Evolutionary conservation across 2,888 invertebrate species (phyloP), one percentile per base, ranked within the genome.

Genomic region (Acholoe squamosa): DNA sequence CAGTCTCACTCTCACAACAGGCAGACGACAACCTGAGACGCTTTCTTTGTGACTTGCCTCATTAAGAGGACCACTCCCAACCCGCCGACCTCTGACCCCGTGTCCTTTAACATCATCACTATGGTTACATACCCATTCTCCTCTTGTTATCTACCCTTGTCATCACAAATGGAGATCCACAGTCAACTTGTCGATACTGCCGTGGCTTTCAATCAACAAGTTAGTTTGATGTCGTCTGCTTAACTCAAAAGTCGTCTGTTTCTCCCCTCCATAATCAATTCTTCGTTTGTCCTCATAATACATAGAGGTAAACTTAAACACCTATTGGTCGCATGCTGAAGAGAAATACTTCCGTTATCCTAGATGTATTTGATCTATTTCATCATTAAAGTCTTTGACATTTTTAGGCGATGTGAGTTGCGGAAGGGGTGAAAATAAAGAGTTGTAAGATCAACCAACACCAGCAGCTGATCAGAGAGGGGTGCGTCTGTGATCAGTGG

Each of bases 171-270:
- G 28, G 71, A 28, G 22, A 1, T 19, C 25, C 71, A 71, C 71
- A 28, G 71, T n/a, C 28, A 5, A 71, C 71, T 61, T 43, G 7
- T 16, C 71, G 25, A 28, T 71, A 3, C 28, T 28, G 71, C 71
- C 22, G 61, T n/a, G n/a, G n/a, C 61, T n/a, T 61, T n/a, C 61
- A 61, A 61, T 61, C 61, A 61, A 61, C 61, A 61, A 61, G 61
- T 61, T 61, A n/a, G n/a, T n/a, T 61, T n/a, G 22, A 61, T 61
- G 61, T 61, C 61, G 61, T 3, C 61, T 14, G 61, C 61, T 19
- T n/a, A 61, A n/a, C 19, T 61, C 61, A 1, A 61, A 61, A 61
- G 61, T 61, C 61, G 61, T 61, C 61, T 61, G 61, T 14, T 61
- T 61, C 19, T 14, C n/a, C 61, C 22, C 61, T 19, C 7, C 61